Evolutionary conservation across 2,797 vertebrate genomes (phyloP).

Genomic region (Hozukius guyotensis): DNA sequence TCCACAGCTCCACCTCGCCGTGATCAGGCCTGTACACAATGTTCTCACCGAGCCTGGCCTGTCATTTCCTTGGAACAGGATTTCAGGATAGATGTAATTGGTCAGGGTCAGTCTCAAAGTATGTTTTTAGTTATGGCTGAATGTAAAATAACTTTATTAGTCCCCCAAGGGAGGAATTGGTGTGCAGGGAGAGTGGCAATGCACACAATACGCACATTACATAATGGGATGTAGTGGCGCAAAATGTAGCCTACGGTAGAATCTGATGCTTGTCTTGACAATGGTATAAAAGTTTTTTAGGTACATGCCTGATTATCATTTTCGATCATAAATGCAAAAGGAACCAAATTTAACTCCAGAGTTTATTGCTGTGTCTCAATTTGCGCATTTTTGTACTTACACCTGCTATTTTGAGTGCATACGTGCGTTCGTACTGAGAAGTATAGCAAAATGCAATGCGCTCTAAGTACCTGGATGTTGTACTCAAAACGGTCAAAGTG

Average conservation of each 20-base stretch:
- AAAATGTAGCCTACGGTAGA: background rate
- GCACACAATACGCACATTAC: background rate
- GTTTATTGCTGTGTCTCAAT: too few species aligned
- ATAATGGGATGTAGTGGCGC: background rate
- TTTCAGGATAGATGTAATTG: constrained; percentile 50
- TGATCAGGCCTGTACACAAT: constrained; percentile 50
- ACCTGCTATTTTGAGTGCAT: too few species aligned
- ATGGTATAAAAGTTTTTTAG: background rate
- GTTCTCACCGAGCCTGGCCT: constrained; percentile 62
- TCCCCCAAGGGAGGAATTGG: background rate
- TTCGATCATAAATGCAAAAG: background rate
- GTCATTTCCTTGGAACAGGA: constrained; percentile 78
- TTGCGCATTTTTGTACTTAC: too few species aligned
- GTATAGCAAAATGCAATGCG: too few species aligned
- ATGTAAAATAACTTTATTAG: background rate
- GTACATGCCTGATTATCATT: background rate
- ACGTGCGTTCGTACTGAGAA: too few species aligned
- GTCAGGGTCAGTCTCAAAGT: constrained; percentile 49
- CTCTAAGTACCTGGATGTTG: too few species aligned
- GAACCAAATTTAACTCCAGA: background rate
- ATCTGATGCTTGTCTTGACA: background rate
- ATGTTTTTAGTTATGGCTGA: background rate
- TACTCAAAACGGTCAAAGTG: too few species aligned
- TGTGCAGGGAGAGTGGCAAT: background rate
- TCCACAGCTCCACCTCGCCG: constrained; percentile 19